Percentiles rank a stretch among this genome's conserved stretches.
These are phyloP conservation scores for Brachynemurus nebulosus DNA, from an alignment of 2,888 invertebrate genomes.

Conservation along the genomic window DNA sequence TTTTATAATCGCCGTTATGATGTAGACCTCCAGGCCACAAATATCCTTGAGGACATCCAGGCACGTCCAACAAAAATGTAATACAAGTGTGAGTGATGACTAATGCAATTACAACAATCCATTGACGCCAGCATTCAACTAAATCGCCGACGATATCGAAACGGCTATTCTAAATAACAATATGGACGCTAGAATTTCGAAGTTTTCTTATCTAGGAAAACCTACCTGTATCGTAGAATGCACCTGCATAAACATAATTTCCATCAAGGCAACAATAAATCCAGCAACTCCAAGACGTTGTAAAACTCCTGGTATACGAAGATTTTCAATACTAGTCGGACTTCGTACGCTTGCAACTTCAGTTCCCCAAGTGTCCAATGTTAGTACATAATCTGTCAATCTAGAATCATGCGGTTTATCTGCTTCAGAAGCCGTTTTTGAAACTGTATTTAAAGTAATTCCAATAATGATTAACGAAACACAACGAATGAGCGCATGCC, in stretches of 20 bases:
- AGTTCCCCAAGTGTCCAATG: conserved; percentile 5
- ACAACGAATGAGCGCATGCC: conserved; percentile 40
- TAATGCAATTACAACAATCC: conserved; percentile 49
- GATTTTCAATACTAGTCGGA: conserved; percentile 33
- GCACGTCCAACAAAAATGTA: conserved; percentile 52
- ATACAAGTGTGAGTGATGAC: conserved; percentile 49
- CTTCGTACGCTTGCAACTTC: conserved; percentile 30
- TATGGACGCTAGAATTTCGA: no score
- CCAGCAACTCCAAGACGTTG: conserved; percentile 72
- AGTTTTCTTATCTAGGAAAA: conserved; percentile 20
- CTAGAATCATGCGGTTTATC: background rate
- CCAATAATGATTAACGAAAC: conserved; percentile 49
- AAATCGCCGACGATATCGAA: conserved; percentile 46
- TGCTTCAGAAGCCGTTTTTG: background rate
- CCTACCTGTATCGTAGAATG: conserved; percentile 26
- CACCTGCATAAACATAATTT: conserved; percentile 35
- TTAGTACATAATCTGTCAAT: background rate
- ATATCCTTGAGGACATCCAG: conserved; percentile 69
- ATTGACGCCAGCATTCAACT: conserved; percentile 53
- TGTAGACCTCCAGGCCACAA: conserved; percentile 73
- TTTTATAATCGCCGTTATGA: conserved; percentile 33
- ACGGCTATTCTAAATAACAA: conserved; percentile 29
- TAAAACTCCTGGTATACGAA: conserved; percentile 68
- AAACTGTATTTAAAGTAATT: conserved; percentile 40
- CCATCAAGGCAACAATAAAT: conserved; percentile 56